Evolutionary conservation across 2,797 vertebrate genomes (phyloP), one percentile per base, ranked within the genome.

Genomic region (Gymnocypris eckloni): DNA sequence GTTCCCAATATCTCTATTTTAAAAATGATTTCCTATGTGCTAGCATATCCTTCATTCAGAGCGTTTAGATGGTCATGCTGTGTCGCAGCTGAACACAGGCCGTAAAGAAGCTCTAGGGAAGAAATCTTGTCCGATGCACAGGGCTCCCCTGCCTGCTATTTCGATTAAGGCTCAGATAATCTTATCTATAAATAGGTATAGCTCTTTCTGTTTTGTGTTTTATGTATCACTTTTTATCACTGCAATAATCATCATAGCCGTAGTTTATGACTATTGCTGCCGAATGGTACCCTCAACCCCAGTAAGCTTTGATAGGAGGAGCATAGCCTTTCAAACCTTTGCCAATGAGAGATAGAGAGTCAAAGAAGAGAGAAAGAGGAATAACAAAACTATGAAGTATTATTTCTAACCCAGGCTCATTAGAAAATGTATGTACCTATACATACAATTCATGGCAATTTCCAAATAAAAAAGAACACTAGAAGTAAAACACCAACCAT

Each of bases 191-290:
- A 95, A 95, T 94, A 94, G 93, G 91, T 90, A 92, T 71, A 85
- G 91, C 92, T 90, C 92, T 94, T 93, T 83, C 86, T 85, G 92
- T 94, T 94, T 94, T 93, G 87, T 94, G 91, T 93, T 95, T 95
- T 95, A 95, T 95, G 93, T 93, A 93, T 93, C 92, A 91, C 92
- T 91, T 93, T 95, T 95, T 95, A 95, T 92, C 81, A 91, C 93
- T 81, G 92, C 93, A 93, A 93, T 95, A 95, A 95, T 93, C 89
- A 90, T 90, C 89, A 93, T 90, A 91, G 88, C 89, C 67, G 90
- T 93, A 92, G 94, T 95, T 95, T 93, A 96, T 89, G 90, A 92
- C 88, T 70, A 90, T 90, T 88, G 89, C 89, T 83, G 90, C 90
- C 92, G 91, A 93, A 93, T 91, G 91, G 91, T 89, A 90, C 90